Evolutionary conservation across 2,113 vertebrate species (phyloP), one percentile per base, ranked within the genome.

Genomic region (Hemibates koningsi): DNA sequence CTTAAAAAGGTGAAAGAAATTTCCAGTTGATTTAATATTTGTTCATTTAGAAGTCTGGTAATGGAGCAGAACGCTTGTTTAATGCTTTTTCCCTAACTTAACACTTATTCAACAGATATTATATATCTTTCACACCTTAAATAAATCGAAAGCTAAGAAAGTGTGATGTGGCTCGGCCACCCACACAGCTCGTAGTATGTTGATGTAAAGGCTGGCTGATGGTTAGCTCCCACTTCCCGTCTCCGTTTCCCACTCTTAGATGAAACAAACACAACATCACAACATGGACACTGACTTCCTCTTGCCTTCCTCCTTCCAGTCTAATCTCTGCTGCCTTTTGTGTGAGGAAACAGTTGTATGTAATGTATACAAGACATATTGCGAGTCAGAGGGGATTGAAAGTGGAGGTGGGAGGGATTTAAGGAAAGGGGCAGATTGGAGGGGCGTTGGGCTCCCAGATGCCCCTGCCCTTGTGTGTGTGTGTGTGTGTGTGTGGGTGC

Each of bases 281-380:
- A 91, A 85, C 79, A 85, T 36, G 93, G 91, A 92, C 91, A 88
- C 27, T 36, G 52, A 80, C 80, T 89, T 90, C 85, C 84, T 45
- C 16, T 5, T 85, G 71, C 48, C 90, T 85, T 86, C 85, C 82
- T 85, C 81, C 32, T 32, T 86, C 53, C 63, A 19, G 36, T 87
- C 80, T 86, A 85, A 94, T 90, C 89, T 89, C 13, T 81, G 86
- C 80, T 80, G 82, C 78, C 21, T 87, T 86, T 82, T 76, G 50
- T 84, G 86, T 87, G 86, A 93, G 90, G 94, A 95, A 94, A 92
- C 88, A 90, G 86, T 94, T 90, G 86, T 53, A 52, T 89, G 87
- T 91, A 87, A 88, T 80, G 66, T 87, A 90, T 84, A 89, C 88
- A 90, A 89, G 82, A 83, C 45, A 85, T 81, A 78, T 84, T 88